phyloP scores from a whole-genome alignment of 2,113 vertebrate genomes.

The Hyla sarda region DNA sequence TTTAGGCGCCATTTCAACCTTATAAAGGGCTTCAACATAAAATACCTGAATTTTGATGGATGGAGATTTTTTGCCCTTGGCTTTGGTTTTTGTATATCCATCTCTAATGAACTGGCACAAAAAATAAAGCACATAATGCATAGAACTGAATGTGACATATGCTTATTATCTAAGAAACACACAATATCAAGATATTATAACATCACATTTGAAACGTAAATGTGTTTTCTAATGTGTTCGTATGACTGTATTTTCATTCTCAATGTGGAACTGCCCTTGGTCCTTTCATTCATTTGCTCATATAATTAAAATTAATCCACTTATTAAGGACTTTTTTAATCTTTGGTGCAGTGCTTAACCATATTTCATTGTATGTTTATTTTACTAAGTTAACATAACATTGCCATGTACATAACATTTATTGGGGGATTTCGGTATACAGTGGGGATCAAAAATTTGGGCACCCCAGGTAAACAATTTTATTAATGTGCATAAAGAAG shows the following conservation, averaged over 20 bases:
- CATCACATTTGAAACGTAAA: background rate
- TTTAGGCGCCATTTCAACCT: too few species aligned
- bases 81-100: background rate
- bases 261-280: background rate
- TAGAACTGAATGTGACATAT: background rate
- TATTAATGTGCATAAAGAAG: too few species aligned
- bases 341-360: too few species aligned
- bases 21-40: too few species aligned
- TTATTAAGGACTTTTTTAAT: too few species aligned
- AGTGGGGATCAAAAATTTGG: too few species aligned
- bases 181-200: background rate
- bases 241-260: background rate
- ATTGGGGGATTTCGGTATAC: too few species aligned
- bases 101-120: background rate
- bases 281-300: slow-evolving; percentile 2
- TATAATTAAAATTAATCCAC: background rate
- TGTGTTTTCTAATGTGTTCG: too few species aligned
- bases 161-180: background rate
- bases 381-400: too few species aligned
- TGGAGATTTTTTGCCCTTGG: background rate
- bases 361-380: too few species aligned
- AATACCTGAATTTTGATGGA: background rate
- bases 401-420: too few species aligned
- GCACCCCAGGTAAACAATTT: too few species aligned
- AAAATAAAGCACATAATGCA: background rate